phyloP scores from a whole-genome alignment of 1,140 invertebrate genomes.

The Pogonomyrmex californicus region DNA sequence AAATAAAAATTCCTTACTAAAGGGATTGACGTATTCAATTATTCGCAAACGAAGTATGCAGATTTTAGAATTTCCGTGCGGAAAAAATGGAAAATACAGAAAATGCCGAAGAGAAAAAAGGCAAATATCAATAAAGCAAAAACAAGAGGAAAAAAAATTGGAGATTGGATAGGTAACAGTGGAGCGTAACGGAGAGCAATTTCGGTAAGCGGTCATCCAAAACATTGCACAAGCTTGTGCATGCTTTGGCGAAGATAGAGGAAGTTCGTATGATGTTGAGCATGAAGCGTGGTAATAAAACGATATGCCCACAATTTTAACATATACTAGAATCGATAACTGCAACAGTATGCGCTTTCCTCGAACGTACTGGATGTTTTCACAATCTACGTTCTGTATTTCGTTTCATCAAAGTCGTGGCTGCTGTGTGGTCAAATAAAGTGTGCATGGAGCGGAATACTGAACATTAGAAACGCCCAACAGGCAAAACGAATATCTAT shows the following conservation, averaged over 20 bases:
- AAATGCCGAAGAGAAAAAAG: neutral
- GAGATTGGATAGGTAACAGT: constrained; percentile 20
- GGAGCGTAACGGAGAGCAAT: constrained; percentile 70
- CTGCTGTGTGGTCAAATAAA: neutral
- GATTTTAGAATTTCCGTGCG: neutral
- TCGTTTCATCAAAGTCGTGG: constrained; percentile 36
- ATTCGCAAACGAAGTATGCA: neutral
- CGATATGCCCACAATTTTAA: constrained; percentile 64
- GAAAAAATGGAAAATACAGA: neutral
- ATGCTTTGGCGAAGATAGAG: constrained; percentile 52
- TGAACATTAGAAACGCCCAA: neutral
- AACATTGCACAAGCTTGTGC: constrained; percentile 63
- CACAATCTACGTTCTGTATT: neutral
- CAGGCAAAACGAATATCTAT: neutral
- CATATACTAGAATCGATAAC: constrained; percentile 45
- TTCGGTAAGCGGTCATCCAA: constrained; percentile 70
- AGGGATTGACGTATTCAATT: neutral
- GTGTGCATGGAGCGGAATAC: neutral
- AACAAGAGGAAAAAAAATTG: neutral
- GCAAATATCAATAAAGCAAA: neutral
- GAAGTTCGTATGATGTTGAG: constrained; percentile 2
- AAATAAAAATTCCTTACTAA: neutral
- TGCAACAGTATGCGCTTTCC: neutral
- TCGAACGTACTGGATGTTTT: neutral
- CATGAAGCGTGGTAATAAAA: constrained; percentile 39